Evolutionary conservation across 2,888 invertebrate species (phyloP).

Genomic region (Agrilus mali): DNA sequence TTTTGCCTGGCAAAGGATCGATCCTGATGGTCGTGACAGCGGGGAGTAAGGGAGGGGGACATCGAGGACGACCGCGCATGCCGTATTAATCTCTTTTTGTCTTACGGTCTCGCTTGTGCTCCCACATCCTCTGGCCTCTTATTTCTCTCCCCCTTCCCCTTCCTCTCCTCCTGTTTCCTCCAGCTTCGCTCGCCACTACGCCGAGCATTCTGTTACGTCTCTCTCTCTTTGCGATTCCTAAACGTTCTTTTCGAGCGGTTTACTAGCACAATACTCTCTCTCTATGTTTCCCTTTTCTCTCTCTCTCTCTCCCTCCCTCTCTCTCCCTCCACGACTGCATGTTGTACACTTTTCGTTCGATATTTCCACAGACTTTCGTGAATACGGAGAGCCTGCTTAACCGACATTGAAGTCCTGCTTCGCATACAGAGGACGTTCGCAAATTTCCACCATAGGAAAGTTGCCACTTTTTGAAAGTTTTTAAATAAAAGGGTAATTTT

Average conservation of each 20-base stretch:
- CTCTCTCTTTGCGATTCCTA: slow-evolving; percentile 4
- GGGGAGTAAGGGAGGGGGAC: slow-evolving; percentile 30
- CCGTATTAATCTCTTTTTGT: slow-evolving; percentile 37
- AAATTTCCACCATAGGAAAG: no score
- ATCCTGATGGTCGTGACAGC: slow-evolving; percentile 17
- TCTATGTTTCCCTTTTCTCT: slow-evolving; percentile 6
- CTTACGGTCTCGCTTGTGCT: slow-evolving; percentile 33
- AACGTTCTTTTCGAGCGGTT: slow-evolving; percentile 6
- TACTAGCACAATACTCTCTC: slow-evolving; percentile 5
- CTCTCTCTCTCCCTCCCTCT: slow-evolving; percentile 11
- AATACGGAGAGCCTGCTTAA: slow-evolving; percentile 7
- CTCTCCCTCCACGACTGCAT: slow-evolving; percentile 10
- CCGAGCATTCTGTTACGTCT: slow-evolving; percentile 5
- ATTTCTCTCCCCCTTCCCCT: slow-evolving; percentile 14
- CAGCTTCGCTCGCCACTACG: slow-evolving; percentile 7
- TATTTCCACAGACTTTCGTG: slow-evolving; percentile 1
- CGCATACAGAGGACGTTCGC: no score
- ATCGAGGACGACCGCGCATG: slow-evolving; percentile 29
- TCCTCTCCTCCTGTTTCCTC: slow-evolving; percentile 10
- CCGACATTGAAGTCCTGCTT: not conserved
- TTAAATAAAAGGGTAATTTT: no score
- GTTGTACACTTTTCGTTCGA: slow-evolving; percentile 1
- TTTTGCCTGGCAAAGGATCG: slow-evolving; percentile 35
- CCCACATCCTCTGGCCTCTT: slow-evolving; percentile 24
- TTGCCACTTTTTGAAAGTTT: no score